Conservation (phyloP, 2,797 vertebrate genomes). For the Triplophysa yarkandensis region DNA sequence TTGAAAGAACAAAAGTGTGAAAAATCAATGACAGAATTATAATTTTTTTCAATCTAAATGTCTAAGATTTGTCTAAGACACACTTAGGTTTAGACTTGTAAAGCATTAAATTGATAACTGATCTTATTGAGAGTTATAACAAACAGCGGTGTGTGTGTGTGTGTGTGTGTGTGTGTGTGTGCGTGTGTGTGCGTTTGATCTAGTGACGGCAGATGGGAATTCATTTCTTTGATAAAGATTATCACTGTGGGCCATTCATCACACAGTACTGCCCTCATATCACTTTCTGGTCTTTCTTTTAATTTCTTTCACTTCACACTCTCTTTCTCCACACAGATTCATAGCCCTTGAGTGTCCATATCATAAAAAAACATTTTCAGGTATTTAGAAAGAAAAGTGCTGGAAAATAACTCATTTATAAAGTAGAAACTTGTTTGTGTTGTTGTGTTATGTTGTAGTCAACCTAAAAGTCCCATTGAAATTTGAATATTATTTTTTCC, state of each 20-base stretch:
- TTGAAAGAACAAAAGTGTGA: too few species aligned
- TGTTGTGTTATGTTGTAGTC: too few species aligned
- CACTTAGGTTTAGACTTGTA: too few species aligned
- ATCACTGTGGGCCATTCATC: neutral
- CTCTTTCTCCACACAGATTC: neutral
- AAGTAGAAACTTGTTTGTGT: too few species aligned
- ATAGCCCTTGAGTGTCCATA: neutral
- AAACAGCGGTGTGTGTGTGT: neutral
- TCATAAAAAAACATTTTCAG: neutral
- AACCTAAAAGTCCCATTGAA: too few species aligned
- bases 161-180: neutral
- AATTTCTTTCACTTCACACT: neutral
- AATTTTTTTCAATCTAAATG: too few species aligned
- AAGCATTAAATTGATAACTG: too few species aligned
- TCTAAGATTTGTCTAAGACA: too few species aligned
- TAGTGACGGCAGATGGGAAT: neutral
- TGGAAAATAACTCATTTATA: too few species aligned
- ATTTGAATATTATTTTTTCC: too few species aligned
- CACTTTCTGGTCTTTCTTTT: neutral
- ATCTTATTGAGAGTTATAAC: neutral
- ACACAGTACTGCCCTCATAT: neutral
- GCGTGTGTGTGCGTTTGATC: neutral
- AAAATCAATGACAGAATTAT: too few species aligned
- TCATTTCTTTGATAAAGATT: conserved; percentile 29
- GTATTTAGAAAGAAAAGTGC: neutral